Base-by-base conservation (phyloP, 1,140 invertebrate species). In the Zaprionus taronus region DNA sequence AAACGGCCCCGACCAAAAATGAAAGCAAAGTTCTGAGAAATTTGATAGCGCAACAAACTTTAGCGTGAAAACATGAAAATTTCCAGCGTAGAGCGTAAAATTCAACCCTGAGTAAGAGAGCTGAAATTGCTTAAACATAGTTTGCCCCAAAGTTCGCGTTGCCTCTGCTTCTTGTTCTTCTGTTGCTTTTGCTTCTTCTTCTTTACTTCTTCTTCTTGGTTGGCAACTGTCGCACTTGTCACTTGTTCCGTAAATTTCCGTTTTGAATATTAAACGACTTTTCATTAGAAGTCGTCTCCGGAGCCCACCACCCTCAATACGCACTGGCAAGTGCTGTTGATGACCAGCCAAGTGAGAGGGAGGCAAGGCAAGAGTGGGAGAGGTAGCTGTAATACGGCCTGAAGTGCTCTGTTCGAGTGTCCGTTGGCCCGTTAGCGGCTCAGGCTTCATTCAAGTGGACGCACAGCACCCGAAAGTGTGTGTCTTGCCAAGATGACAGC, bases 351-450 rank as follows among this genome's bases (percentile, higher is more conserved):
- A 51, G 47, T 24, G 47, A 51, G 47, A 24, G 22, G 22, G 31
- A 26, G 9, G 28, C 15, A 28, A 2, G 41, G 17, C 36, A 4
- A 11, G 17, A 26, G 41, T 7, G 28, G 22, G n/a, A 34, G 38
- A 61, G 34, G 11, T n/a, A 56, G 24, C 66, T 75, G 28, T 51
- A 67, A 57, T 71, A 71, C 31, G 49, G 55, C 34, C 49, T 74
- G 62, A 79, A 82, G 75, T 82, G 70, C 62, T 58, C 62, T 58
- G 81, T 44, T 62, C 75, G 67, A 81, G 79, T 56, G 67, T 65
- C 53, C 79, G 63, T 61, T 75, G 56, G 80, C 63, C 61, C 77
- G 63, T 74, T 80, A 55, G 76, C 66, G 47, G 44, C 36, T 47
- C 69, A 34, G n/a, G 56, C 36, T 72, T 53, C 69, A 65, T 44